Conservation (phyloP, 2,888 invertebrate species). For the Amphipyra tragopoginis region DNA sequence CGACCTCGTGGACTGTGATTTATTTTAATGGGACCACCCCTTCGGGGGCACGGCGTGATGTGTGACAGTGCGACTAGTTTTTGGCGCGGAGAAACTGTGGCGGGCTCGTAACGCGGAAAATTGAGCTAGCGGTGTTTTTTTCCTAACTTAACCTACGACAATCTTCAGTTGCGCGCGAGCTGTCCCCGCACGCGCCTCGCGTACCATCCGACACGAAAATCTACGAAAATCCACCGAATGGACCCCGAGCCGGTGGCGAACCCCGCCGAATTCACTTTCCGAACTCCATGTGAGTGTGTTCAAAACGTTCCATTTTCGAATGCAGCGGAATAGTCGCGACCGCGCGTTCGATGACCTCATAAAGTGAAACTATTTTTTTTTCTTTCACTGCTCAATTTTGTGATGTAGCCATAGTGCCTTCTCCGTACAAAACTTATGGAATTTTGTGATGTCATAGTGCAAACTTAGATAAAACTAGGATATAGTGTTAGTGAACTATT, state of each 20-base stretch:
- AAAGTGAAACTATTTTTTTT: constrained; percentile 77
- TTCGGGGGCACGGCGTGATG: constrained; percentile 57
- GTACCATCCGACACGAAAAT: constrained; percentile 71
- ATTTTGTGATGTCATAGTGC: constrained; percentile 87
- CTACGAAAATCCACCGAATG: constrained; percentile 79
- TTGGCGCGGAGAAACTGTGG: constrained; percentile 76
- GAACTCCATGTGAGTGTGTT: constrained; percentile 69
- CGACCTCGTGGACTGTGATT: constrained; percentile 65
- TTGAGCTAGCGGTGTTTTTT: constrained; percentile 86
- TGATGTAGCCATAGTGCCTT: constrained; percentile 87
- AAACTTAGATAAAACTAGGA: constrained; percentile 80
- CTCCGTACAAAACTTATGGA: constrained; percentile 78
- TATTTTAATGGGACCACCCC: constrained; percentile 52
- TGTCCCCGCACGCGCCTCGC: constrained; percentile 82
- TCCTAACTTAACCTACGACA: constrained; percentile 88
- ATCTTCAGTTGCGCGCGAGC: constrained; percentile 89
- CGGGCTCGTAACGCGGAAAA: constrained; percentile 80
- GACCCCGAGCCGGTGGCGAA: constrained; percentile 69
- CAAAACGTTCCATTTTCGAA: constrained; percentile 75
- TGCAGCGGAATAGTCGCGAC: constrained; percentile 70
- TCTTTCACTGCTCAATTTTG: constrained; percentile 86
- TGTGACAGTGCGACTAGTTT: constrained; percentile 69
- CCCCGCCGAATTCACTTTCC: constrained; percentile 73
- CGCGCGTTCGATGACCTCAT: constrained; percentile 80
- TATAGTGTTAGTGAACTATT: constrained; percentile 78